Evolutionary conservation across 2,113 vertebrate genomes (phyloP).

Genomic region (Ammodytes marinus): DNA sequence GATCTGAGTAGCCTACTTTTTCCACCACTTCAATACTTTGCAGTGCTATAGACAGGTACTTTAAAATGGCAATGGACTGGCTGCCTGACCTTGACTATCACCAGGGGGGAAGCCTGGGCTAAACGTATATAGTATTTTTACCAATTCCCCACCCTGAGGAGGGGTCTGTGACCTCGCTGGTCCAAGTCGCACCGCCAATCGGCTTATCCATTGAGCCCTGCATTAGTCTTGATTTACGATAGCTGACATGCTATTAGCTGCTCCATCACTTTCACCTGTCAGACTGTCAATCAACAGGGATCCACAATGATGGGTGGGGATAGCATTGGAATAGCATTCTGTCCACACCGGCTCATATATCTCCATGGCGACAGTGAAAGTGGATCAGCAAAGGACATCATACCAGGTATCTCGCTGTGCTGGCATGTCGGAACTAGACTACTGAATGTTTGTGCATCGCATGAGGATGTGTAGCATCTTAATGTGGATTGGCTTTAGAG

Average conservation of each 20-base stretch:
- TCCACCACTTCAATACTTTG: background rate
- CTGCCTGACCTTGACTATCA: slow-evolving; percentile 66
- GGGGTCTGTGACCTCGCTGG: slow-evolving; percentile 58
- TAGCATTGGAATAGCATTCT: slow-evolving; percentile 58
- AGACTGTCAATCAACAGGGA: slow-evolving; percentile 78
- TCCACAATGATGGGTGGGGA: slow-evolving; percentile 70
- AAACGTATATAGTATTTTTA: slow-evolving; percentile 58
- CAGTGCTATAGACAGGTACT: slow-evolving; percentile 1
- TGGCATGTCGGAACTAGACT: slow-evolving; percentile 42
- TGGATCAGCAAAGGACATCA: slow-evolving; percentile 69
- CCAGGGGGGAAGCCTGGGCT: slow-evolving; percentile 31
- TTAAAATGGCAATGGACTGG: slow-evolving; percentile 14
- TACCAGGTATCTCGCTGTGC: slow-evolving; percentile 59
- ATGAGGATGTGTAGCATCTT: slow-evolving; percentile 45
- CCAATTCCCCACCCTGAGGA: slow-evolving; percentile 42
- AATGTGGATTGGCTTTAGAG: slow-evolving; percentile 56
- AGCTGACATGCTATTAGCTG: slow-evolving; percentile 81
- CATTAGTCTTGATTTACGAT: slow-evolving; percentile 82
- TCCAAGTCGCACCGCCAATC: slow-evolving; percentile 54
- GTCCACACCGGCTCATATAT: slow-evolving; percentile 60
- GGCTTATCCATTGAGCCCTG: slow-evolving; percentile 57
- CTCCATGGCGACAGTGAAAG: slow-evolving; percentile 53
- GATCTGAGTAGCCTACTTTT: too few relatives aligned
- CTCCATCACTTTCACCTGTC: slow-evolving; percentile 81
- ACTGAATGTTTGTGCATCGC: slow-evolving; percentile 31